Conservation (phyloP, 2,888 invertebrate genomes). For the Phlogophora meticulosa region DNA sequence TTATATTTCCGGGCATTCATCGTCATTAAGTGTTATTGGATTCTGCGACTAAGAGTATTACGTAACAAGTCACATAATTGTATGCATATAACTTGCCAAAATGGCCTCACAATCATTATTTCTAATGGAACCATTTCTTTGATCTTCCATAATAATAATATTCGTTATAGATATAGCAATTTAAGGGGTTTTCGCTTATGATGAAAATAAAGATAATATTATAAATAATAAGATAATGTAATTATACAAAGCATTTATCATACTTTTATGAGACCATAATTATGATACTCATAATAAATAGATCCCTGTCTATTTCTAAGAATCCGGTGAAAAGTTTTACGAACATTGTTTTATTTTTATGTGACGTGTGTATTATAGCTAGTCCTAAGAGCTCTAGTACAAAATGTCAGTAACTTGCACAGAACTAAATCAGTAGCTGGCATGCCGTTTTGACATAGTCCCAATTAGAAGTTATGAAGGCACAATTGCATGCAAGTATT, state of each 20-base stretch:
- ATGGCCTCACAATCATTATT: constrained; percentile 24
- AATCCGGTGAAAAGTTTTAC: neutral
- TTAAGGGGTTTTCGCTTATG: neutral
- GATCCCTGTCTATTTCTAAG: constrained; percentile 15
- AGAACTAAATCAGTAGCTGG: neutral
- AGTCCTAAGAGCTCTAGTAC: neutral
- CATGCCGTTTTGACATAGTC: neutral
- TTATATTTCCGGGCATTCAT: neutral
- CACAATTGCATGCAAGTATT: neutral
- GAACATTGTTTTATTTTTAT: neutral
- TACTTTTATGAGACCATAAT: constrained; percentile 8
- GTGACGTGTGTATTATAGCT: neutral
- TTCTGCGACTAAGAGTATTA: constrained; percentile 4
- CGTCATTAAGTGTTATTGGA: constrained; percentile 1
- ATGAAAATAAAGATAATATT: neutral
- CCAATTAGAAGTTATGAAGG: neutral
- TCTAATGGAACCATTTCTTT: constrained; percentile 23
- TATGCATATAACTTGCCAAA: constrained; percentile 34
- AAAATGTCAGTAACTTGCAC: neutral
- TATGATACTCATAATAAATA: no score
- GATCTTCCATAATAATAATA: constrained; percentile 35
- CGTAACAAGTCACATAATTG: constrained; percentile 32
- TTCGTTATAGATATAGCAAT: constrained; percentile 10
- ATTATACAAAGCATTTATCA: no score
- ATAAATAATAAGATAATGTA: no score